Evolutionary conservation across 2,113 vertebrate species (phyloP), one percentile per base, ranked within the genome.

Genomic region (Silurus meridionalis): DNA sequence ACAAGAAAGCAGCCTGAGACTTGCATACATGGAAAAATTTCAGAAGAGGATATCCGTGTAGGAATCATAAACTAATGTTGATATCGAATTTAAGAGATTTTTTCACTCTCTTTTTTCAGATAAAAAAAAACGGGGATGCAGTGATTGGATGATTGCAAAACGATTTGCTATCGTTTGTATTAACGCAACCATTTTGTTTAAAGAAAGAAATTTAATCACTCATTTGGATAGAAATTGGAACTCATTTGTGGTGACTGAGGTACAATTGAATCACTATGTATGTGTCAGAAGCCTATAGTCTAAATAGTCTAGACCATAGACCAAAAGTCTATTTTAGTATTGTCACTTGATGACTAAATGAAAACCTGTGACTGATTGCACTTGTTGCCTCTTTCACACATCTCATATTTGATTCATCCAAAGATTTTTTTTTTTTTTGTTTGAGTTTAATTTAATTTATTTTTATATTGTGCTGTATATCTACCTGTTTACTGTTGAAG

Each of bases 1-100:
- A 74, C 5, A 90, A 84, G 46, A 87, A 4, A 25, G 80, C 67
- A 21, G 82, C 71, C 28, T 88, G 67, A 14, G 1, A 4, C 15
- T 67, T 28, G 63, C 46, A 81, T 11, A 6, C 52, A 13, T 0
- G 15, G 19, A 6, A 82, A 1, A 7, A 57, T 55, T 25, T 25
- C n/a, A 75, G 21, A 4, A 75, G 50, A n/a, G 48, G 48, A 52
- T 75, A 6, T 74, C 71, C 23, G 0, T 52, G 50, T 52, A n/a
- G 10, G 4, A n/a, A 6, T 75, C 50, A 28, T 15, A 8, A 21
- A 23, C 5, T 82, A 6, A 50, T 28, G 25, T 8, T 28, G 19
- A 8, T 19, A 58, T 58, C 3, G 2, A 23, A 52, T 48, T 75
- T 21, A 10, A 58, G n/a, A 77, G 10, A 0, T 0, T 28, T 28